phyloP scores from a whole-genome alignment of 2,797 vertebrate species.

The Tapera naevia region DNA sequence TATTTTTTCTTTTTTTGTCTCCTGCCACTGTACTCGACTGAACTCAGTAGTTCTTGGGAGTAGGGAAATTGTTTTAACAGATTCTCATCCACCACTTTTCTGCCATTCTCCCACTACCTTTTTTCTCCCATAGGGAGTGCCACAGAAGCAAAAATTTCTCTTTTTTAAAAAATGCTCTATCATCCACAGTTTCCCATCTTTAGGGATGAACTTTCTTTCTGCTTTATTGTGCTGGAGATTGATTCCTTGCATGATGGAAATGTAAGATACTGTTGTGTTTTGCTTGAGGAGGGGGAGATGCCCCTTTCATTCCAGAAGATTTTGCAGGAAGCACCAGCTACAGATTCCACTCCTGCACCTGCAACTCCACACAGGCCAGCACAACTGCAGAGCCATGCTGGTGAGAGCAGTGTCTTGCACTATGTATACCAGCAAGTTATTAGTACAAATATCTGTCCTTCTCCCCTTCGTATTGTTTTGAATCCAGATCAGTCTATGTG shows the following conservation, averaged over 20 bases:
- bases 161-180: not conserved
- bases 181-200: not conserved
- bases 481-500: not conserved
- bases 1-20: not conserved
- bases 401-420: not conserved
- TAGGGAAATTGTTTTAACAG: not conserved
- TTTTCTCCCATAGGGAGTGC: not conserved
- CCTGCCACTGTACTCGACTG: not conserved
- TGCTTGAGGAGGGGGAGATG: not conserved
- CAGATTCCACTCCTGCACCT: not conserved
- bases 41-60: not conserved
- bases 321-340: not conserved
- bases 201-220: not conserved
- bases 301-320: not conserved
- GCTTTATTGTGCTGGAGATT: not conserved
- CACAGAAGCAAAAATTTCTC: not conserved
- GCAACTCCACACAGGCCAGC: not conserved
- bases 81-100: not conserved
- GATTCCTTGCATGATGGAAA: not conserved
- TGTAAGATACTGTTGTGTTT: not conserved
- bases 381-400: not conserved
- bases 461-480: not conserved
- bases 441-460: not conserved
- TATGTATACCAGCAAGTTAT: not conserved
- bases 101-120: not conserved